Evolutionary conservation across 2,797 vertebrate genomes (phyloP), one percentile per base, ranked within the genome.

Genomic region (Sebastes matsubarae): DNA sequence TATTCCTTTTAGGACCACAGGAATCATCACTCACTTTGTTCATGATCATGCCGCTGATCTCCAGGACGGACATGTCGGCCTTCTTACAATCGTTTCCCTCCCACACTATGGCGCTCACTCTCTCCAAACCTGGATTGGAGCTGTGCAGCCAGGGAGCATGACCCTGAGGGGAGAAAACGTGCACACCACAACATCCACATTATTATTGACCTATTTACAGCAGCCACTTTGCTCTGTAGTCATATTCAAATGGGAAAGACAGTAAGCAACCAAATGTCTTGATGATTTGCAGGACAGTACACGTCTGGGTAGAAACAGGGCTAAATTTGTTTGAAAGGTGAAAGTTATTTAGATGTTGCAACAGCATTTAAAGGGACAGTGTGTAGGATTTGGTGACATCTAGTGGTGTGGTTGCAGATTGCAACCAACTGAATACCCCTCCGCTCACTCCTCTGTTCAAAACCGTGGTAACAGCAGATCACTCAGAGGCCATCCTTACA

Each of bases 31-130:
- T 97, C 82, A 99, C 98, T 90, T 95, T 96, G 94, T 99, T 99
- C 98, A 99, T 99, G 82, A 99, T 99, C 97, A 99, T 99, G 38
- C 98, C 98, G 65, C 98, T 99, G 95, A 99, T 99, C 93, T 99
- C 98, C 92, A 99, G 97, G 9, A 99, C 98, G 20, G 98, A 99
- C 98, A 99, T 99, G 92, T 99, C 98, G 0, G 98, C 98, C 90
- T 99, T 99, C 95, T 99, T 99, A 64, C 98, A 99, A 69, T 99
- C 98, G 67, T 98, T 99, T 55, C 97, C 98, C 92, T 99, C 98
- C 98, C 98, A 99, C 54, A 99, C 98, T 34, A 99, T 99, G 86
- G 98, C 98, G 84, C 98, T 99, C 79, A 99, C 97, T 80, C 98
- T 96, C 95, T 99, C 98, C 92, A 99, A 92, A 30, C 98, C 98